Evolutionary conservation across 1,140 invertebrate species (phyloP).

Genomic region (Bicyclus anynana): DNA sequence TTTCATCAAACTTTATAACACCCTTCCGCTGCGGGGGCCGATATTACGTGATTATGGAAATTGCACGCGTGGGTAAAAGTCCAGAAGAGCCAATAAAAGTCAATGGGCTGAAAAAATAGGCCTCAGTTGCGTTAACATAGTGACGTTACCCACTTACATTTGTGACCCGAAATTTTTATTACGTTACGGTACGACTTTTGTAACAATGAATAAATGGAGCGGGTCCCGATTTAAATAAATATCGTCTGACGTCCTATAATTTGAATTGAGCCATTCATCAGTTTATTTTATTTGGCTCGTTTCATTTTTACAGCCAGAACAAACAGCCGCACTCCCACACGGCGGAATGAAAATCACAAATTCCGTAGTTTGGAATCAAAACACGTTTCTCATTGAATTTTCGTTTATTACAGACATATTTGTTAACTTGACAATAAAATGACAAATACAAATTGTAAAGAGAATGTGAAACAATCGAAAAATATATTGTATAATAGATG

Average conservation of each 20-base stretch:
- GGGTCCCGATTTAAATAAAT: conserved; percentile 6
- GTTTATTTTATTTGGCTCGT: not conserved
- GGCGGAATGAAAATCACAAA: not conserved
- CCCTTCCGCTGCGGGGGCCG: not conserved
- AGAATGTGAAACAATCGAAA: too few relatives aligned
- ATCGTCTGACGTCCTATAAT: not conserved
- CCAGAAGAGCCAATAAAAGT: conserved; percentile 37
- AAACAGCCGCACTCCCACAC: not conserved
- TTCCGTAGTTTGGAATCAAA: not conserved
- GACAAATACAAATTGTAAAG: too few relatives aligned
- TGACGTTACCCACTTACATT: conserved; percentile 18
- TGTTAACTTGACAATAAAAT: too few relatives aligned
- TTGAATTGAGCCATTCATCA: not conserved
- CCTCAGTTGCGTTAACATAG: conserved; percentile 29
- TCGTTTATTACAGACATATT: too few relatives aligned
- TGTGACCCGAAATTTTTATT: conserved; percentile 22
- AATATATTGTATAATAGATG: too few relatives aligned
- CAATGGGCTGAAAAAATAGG: conserved; percentile 37
- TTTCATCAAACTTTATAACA: not conserved
- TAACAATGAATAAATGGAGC: not conserved
- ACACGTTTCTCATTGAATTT: too few relatives aligned
- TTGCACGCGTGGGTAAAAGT: conserved; percentile 27
- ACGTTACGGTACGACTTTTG: conserved; percentile 6
- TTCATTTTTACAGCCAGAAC: not conserved
- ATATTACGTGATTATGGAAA: conserved; percentile 30